A percentile compares a stretch with the other conserved stretches of the same genome.
Evolutionary conservation across 1,140 invertebrate species (phyloP).

Genomic region (Streblospio benedicti): DNA sequence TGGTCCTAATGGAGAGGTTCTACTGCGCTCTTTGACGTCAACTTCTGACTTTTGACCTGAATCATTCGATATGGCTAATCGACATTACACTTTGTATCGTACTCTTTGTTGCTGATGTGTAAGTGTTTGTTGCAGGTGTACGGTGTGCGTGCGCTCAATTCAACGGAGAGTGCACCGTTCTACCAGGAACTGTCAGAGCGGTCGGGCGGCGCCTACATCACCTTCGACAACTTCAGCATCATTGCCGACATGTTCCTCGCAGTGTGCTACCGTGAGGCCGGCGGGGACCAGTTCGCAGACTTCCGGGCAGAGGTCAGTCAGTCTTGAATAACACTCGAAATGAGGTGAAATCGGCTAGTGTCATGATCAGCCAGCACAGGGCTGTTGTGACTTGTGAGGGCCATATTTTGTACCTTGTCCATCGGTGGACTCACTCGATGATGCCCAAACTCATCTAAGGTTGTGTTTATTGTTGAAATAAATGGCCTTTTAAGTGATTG

Average conservation of each 20-base stretch:
- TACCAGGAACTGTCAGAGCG: slow-evolving; percentile 32
- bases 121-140: slow-evolving; percentile 27
- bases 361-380: too few relatives aligned
- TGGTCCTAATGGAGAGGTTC: too few relatives aligned
- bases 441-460: too few relatives aligned
- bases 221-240: slow-evolving; percentile 29
- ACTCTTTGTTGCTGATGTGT: not conserved
- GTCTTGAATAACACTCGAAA: too few relatives aligned
- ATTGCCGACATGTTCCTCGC: slow-evolving; percentile 42
- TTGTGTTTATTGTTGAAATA: too few relatives aligned
- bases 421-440: too few relatives aligned
- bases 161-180: slow-evolving; percentile 15
- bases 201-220: slow-evolving; percentile 30
- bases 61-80: not conserved
- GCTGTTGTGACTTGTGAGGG: too few relatives aligned
- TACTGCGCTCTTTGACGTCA: too few relatives aligned
- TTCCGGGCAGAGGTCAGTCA: slow-evolving; percentile 34
- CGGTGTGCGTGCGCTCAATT: slow-evolving; percentile 28
- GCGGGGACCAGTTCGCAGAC: slow-evolving; percentile 26
- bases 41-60: too few relatives aligned
- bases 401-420: too few relatives aligned
- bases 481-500: too few relatives aligned
- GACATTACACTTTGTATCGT: not conserved
- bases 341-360: too few relatives aligned
- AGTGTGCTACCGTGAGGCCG: slow-evolving; percentile 35